These are phyloP conservation scores for Sigmodon hispidus DNA, from an alignment of 2,113 vertebrate species.

Conservation along the genomic window DNA sequence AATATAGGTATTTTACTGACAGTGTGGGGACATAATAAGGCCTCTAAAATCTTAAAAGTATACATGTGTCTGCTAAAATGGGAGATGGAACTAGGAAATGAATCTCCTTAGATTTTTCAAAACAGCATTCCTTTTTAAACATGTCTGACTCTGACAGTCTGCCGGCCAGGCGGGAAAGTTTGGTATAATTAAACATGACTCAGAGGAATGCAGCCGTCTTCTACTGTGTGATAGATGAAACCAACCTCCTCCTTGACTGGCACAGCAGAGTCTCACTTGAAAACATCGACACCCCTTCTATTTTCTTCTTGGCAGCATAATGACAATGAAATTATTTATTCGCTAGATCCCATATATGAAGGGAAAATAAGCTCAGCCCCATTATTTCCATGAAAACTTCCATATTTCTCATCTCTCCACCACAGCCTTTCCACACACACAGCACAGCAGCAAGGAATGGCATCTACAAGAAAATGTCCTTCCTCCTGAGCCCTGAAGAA, in stretches of 20 bases:
- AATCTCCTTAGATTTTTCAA: neutral
- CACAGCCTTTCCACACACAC: neutral
- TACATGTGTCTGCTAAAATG: neutral
- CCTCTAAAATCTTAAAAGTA: constrained; percentile 3
- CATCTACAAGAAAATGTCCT: neutral
- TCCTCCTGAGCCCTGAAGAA: neutral
- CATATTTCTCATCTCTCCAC: neutral
- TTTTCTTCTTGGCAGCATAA: neutral
- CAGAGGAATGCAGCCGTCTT: neutral
- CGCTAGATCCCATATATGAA: neutral
- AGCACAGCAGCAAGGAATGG: constrained; percentile 26
- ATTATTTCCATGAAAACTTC: neutral
- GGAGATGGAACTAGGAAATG: neutral
- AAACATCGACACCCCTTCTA: neutral
- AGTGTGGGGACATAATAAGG: neutral
- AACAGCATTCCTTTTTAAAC: constrained; percentile 49
- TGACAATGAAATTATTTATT: neutral
- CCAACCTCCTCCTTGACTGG: neutral
- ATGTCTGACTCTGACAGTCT: neutral
- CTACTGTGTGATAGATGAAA: neutral
- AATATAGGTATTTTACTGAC: neutral
- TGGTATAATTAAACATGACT: neutral
- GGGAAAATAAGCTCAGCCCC: neutral
- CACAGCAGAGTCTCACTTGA: neutral
- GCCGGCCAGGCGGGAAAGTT: neutral